phyloP scores from a whole-genome alignment of 2,113 vertebrate species.

The Leptodactylus fuscus region DNA sequence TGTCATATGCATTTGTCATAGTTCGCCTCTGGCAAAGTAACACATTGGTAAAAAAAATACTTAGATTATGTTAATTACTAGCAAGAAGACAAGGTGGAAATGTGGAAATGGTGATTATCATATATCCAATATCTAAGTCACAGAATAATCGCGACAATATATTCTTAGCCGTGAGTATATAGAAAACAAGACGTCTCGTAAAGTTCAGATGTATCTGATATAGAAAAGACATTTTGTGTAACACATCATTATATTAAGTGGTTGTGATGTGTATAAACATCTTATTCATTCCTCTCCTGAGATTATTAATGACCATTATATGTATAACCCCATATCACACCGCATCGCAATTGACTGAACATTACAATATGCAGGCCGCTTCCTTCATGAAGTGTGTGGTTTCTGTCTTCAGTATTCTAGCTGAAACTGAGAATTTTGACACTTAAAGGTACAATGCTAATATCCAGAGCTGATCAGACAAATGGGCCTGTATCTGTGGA shows the following conservation, averaged over 20 bases:
- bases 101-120: not conserved
- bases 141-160: not conserved
- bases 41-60: not conserved
- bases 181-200: not conserved
- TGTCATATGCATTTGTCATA: not conserved
- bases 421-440: not conserved
- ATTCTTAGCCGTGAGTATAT: not conserved
- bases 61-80: not conserved
- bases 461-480: not conserved
- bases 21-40: not conserved
- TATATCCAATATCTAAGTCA: not conserved
- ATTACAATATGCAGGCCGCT: not conserved
- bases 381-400: not conserved
- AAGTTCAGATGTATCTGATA: not conserved
- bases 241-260: not conserved
- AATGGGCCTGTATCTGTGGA: too few species aligned
- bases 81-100: not conserved
- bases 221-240: not conserved
- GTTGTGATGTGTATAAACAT: not conserved
- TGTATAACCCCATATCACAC: not conserved
- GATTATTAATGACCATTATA: not conserved
- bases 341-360: not conserved
- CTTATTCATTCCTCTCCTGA: not conserved
- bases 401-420: not conserved
- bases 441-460: not conserved